Evolutionary conservation across 2,888 invertebrate genomes (phyloP), one percentile per base, ranked within the genome.

Genomic region (Andrena marginata): DNA sequence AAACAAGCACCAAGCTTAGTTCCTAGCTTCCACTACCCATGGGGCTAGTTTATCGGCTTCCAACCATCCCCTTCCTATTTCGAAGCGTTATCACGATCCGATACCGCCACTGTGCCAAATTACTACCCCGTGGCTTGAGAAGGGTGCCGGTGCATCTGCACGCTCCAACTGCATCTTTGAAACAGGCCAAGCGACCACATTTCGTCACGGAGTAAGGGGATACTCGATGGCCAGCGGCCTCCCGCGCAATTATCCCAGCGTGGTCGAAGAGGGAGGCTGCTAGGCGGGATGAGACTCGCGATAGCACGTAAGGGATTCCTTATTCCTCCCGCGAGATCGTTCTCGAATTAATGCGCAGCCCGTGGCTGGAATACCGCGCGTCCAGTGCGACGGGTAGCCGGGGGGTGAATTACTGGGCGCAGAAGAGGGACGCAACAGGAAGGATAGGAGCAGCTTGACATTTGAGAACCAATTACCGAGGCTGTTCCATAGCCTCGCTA

Each of bases 401-500:
- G 29, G 29, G 59, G 70, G 64, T 59, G 75, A 80, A 68, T 54
- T 51, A 65, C 51, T n/a, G 13, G n/a, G 26, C 1, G 70, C 20
- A 74, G 48, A 23, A 2, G 49, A 20, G 29, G 3, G 10, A 56
- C 13, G 31, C 13, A 13, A 10, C 1, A 42, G 75, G 29, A 42
- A 20, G 48, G 23, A 20, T 20, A 20, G 42, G 23, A 42, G 20
- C 48, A 29, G 54, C 79, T 70, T 54, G 59, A 77, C 48, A 63
- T 87, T 89, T 86, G 87, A 87, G 86, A 88, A 90, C 85, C 90
- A 90, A 90, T 90, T 89, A 90, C 90, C 89, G 87, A 80, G 78
- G 67, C 82, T 59, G 70, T 77, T 79, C 75, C 63, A 48, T 4
- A 48, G 65, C 63, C 49, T 31, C 7, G 16, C 42, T 49, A 54